Evolutionary conservation across 2,113 vertebrate genomes (phyloP), one percentile per base, ranked within the genome.

Genomic region (Oncorhynchus clarkii): DNA sequence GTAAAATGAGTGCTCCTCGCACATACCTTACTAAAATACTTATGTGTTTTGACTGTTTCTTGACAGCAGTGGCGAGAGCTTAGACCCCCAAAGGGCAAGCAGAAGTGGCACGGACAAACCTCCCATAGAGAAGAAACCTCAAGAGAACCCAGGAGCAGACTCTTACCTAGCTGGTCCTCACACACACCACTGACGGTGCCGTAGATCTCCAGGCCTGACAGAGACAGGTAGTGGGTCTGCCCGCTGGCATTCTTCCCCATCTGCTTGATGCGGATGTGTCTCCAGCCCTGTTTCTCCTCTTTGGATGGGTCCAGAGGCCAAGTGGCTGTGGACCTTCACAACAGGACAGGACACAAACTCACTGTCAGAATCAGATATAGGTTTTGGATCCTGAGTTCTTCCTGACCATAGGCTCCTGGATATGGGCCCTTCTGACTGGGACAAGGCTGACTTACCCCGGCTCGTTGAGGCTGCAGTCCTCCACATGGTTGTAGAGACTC

Each of bases 211-310:
- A 99, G 95, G 64, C 98, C 98, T 16, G 98, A 99, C 5, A 99
- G 84, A 0, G 97, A 99, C 88, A 99, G 94, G 93, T 99, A 99
- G 92, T 99, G 98, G 0, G 98, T 99, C 89, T 99, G 98, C 5
- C 97, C 97, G 67, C 98, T 99, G 80, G 98, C 98, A 85, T 99
- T 99, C 91, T 99, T 99, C 68, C 98, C 98, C 95, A 98, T 99
- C 83, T 99, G 98, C 76, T 98, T 99, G 86, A 99, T 96, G 74
- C 98, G 88, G 79, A 99, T 92, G 82, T 99, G 98, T 80, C 98
- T 92, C 98, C 98, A 99, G 4, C 98, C 98, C 91, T 99, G 97
- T 84, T 98, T 98, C 89, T 99, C 98, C 71, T 99, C 97, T 85
- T 96, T 97, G 68, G 95, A 94, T 65, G 96, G 95, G 86, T 99